These are phyloP conservation scores for Caenorhabditis inopinata DNA, from an alignment of 1,140 invertebrate genomes.

Conservation along the genomic window DNA sequence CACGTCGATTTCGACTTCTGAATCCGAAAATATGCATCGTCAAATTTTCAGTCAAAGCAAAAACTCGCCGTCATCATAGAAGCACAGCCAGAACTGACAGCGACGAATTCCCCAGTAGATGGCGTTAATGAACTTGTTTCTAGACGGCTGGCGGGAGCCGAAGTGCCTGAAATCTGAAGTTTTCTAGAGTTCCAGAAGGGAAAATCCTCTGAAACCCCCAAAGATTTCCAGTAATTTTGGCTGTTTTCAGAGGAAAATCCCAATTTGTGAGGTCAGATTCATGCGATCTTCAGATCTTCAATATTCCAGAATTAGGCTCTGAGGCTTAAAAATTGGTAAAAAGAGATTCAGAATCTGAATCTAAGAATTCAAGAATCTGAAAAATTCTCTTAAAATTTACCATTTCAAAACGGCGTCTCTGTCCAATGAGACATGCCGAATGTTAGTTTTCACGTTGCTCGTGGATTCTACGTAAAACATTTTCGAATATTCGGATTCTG, in stretches of 20 bases:
- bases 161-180: conserved; percentile 44
- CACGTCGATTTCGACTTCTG: conserved; percentile 57
- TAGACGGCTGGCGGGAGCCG: conserved; percentile 39
- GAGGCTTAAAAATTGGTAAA: background rate
- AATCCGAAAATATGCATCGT: background rate
- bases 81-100: conserved; percentile 57
- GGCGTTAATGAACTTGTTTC: conserved; percentile 40
- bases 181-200: no score
- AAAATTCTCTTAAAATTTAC: background rate
- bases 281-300: no score
- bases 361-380: no score
- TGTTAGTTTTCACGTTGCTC: background rate
- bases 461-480: background rate
- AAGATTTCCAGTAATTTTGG: no score
- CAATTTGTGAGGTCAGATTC: no score
- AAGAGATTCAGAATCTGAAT: background rate
- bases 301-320: background rate
- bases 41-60: background rate
- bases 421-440: background rate
- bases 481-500: background rate
- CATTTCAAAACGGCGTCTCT: background rate
- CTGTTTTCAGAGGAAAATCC: no score
- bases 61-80: conserved; percentile 54
- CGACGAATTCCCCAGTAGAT: conserved; percentile 55
- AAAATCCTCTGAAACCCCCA: no score